Evolutionary conservation across 2,888 invertebrate genomes (phyloP).

Genomic region (Tholera decimalis): DNA sequence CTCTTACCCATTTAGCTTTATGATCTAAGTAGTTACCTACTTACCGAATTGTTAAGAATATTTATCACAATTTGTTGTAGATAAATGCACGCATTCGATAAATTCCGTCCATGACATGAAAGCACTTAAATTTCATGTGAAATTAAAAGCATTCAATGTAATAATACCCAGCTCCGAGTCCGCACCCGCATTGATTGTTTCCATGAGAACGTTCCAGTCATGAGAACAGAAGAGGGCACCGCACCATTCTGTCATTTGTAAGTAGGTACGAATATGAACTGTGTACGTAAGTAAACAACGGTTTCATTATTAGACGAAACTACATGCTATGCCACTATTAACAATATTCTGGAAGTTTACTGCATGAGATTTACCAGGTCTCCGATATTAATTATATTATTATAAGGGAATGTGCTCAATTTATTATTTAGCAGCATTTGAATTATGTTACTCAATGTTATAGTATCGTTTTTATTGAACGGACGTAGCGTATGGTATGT

Average conservation of each 20-base stretch:
- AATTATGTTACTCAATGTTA: constrained; percentile 70
- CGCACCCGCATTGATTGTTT: constrained; percentile 85
- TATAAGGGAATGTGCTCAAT: constrained; percentile 38
- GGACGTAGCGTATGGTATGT: constrained; percentile 79
- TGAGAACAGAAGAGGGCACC: constrained; percentile 81
- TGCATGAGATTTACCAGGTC: too few species aligned
- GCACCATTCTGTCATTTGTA: constrained; percentile 71
- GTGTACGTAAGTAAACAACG: constrained; percentile 67
- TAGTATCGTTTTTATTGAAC: constrained; percentile 76
- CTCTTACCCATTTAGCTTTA: too few species aligned
- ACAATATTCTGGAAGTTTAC: constrained; percentile 46
- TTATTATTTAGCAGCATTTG: constrained; percentile 63
- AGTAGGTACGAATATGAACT: constrained; percentile 53
- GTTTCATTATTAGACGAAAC: constrained; percentile 61
- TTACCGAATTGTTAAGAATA: constrained; percentile 1
- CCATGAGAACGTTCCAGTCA: constrained; percentile 84
- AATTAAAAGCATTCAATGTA: constrained; percentile 77
- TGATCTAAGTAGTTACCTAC: background rate
- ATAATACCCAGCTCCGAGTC: constrained; percentile 68
- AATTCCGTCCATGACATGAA: constrained; percentile 58
- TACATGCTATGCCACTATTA: constrained; percentile 51
- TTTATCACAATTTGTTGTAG: constrained; percentile 11
- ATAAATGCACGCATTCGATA: constrained; percentile 45
- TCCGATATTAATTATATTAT: too few species aligned
- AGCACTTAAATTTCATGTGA: constrained; percentile 73